phyloP scores from a whole-genome alignment of 1,140 invertebrate species.

The Xylocopa sonorina region DNA sequence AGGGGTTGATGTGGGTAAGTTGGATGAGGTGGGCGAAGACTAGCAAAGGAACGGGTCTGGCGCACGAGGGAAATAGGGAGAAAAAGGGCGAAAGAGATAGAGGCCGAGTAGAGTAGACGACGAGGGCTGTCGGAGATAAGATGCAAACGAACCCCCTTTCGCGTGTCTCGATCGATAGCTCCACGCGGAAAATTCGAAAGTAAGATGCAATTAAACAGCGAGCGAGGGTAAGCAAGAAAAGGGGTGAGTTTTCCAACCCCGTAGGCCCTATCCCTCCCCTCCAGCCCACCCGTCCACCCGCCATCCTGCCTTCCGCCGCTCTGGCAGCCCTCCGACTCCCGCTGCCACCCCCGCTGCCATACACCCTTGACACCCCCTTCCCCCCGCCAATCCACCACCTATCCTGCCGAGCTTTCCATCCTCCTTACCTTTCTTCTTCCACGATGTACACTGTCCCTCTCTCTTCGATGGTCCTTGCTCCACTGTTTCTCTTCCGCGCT shows the following conservation, averaged over 20 bases:
- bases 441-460: conserved; percentile 35
- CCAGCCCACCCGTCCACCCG: conserved; percentile 24
- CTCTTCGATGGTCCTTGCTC: conserved; percentile 33
- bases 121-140: conserved; percentile 80
- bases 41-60: conserved; percentile 54
- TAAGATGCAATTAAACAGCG: conserved; percentile 83
- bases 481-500: conserved; percentile 32
- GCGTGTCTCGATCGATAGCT: conserved; percentile 82
- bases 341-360: conserved; percentile 50
- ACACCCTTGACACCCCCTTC: conserved; percentile 27
- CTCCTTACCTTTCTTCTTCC: conserved; percentile 60
- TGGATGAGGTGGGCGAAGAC: conserved; percentile 61
- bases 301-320: conserved; percentile 1
- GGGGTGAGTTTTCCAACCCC: conserved; percentile 81
- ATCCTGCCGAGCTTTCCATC: conserved; percentile 54
- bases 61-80: conserved; percentile 39
- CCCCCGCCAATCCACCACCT: conserved; percentile 64
- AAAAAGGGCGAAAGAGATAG: conserved; percentile 60
- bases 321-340: conserved; percentile 53
- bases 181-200: conserved; percentile 83
- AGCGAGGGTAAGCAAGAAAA: conserved; percentile 83
- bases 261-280: conserved; percentile 57
- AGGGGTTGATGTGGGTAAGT: conserved; percentile 71
- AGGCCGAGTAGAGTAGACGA: conserved; percentile 67
- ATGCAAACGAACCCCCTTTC: conserved; percentile 80